Percentiles rank a stretch among this genome's conserved stretches.
Conservation (phyloP, 2,888 invertebrate species). For the Acleris holmiana region DNA sequence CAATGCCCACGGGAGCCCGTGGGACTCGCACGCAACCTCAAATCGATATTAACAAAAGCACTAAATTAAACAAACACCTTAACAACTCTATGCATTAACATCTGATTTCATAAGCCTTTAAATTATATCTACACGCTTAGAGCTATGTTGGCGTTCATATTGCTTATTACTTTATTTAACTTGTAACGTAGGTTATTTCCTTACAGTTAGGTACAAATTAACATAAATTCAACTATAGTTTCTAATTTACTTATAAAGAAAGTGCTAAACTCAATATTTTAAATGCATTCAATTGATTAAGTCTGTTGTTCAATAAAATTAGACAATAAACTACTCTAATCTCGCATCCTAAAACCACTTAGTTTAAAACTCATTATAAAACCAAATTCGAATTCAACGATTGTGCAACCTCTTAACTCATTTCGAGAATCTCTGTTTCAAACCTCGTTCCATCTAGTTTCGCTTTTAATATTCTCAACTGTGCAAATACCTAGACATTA, state of each 20-base stretch:
- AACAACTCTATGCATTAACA: conserved; percentile 54
- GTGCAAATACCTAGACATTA: neutral
- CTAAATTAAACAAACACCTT: conserved; percentile 38
- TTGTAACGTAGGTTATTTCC: conserved; percentile 34
- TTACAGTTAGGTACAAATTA: conserved; percentile 35
- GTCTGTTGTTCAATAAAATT: neutral
- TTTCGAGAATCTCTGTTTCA: no score
- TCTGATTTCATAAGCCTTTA: conserved; percentile 57
- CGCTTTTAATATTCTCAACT: no score
- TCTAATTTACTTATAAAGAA: conserved; percentile 10
- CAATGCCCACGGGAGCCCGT: neutral
- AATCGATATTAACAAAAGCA: conserved; percentile 51
- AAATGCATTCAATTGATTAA: conserved; percentile 18
- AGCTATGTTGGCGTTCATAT: conserved; percentile 78
- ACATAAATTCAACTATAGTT: conserved; percentile 25
- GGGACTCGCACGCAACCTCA: conserved; percentile 56
- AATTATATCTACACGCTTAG: conserved; percentile 60
- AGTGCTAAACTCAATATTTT: conserved; percentile 22
- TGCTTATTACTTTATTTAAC: conserved; percentile 61
- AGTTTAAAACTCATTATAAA: no score
- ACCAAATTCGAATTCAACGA: no score
- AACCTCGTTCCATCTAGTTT: no score
- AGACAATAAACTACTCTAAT: conserved; percentile 3
- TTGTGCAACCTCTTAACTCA: no score
- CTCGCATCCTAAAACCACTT: conserved; percentile 16